Conservation (phyloP, 2,797 vertebrate genomes). For the Valencia hispanica region DNA sequence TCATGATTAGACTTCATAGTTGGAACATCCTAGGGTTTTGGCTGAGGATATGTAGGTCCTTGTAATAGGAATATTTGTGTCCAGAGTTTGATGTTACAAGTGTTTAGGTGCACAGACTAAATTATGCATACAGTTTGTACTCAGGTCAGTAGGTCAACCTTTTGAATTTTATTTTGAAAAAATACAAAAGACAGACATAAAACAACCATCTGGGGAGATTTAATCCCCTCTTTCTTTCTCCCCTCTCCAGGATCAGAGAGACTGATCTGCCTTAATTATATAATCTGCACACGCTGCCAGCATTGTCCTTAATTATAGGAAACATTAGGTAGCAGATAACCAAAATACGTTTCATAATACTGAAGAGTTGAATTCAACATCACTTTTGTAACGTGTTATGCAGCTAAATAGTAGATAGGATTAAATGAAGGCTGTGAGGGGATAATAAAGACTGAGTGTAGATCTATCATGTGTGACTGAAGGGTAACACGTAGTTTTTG, state of each 20-base stretch:
- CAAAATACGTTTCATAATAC: neutral
- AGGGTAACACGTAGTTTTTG: neutral
- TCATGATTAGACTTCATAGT: neutral
- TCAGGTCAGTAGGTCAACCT: neutral
- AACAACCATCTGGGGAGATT: neutral
- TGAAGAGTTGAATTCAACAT: neutral
- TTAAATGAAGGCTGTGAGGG: neutral
- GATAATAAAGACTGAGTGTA: constrained; percentile 31
- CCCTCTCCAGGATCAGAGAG: constrained; percentile 12
- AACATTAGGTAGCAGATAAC: neutral
- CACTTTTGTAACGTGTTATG: neutral
- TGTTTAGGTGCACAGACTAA: neutral
- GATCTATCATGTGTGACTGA: constrained; percentile 20
- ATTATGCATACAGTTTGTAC: neutral
- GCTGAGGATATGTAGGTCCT: neutral
- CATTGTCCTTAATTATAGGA: neutral
- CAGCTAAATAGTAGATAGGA: neutral
- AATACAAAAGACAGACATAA: neutral
- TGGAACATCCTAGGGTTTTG: neutral
- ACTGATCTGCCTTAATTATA: neutral
- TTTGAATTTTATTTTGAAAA: neutral
- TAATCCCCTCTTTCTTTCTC: constrained; percentile 16
- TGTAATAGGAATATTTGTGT: neutral
- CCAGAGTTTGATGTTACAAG: neutral
- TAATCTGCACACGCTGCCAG: constrained; percentile 15